Percentiles rank a stretch among this genome's conserved stretches.
phyloP scores from a whole-genome alignment of 1,140 invertebrate species.

The Antheraea mylitta region DNA sequence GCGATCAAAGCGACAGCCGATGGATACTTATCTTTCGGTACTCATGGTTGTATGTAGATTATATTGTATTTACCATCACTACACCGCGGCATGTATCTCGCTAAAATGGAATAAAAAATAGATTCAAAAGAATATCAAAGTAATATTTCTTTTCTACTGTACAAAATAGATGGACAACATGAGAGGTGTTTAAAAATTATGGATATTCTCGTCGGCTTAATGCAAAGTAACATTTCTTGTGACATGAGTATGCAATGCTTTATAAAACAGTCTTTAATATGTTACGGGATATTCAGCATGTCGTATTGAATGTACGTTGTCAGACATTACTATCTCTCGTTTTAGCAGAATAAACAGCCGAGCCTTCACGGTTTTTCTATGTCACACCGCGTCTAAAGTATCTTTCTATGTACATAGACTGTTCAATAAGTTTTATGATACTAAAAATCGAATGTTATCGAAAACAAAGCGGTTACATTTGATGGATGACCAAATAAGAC shows the following conservation, averaged over 20 bases:
- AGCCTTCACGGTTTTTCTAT: background rate
- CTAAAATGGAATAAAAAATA: background rate
- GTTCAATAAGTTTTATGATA: background rate
- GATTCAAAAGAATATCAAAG: background rate
- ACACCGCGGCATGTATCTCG: background rate
- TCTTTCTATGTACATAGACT: background rate
- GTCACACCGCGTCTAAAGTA: background rate
- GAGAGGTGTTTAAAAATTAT: background rate
- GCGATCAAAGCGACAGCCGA: too few species aligned
- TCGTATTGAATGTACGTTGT: background rate
- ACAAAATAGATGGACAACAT: background rate
- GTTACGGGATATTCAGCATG: background rate
- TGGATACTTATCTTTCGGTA: too few species aligned
- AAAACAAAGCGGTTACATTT: conserved; percentile 12
- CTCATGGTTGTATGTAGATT: too few species aligned
- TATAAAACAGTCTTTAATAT: background rate
- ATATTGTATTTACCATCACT: too few species aligned
- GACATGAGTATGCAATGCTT: conserved; percentile 1
- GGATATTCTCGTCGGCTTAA: background rate
- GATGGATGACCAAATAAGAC: conserved; percentile 33
- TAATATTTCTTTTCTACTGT: background rate
- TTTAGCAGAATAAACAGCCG: background rate
- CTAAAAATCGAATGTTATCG: background rate
- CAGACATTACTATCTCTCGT: background rate
- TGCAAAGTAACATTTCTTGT: background rate